phyloP scores from a whole-genome alignment of 2,113 vertebrate genomes.

The Corythornis madagascariensis region DNA sequence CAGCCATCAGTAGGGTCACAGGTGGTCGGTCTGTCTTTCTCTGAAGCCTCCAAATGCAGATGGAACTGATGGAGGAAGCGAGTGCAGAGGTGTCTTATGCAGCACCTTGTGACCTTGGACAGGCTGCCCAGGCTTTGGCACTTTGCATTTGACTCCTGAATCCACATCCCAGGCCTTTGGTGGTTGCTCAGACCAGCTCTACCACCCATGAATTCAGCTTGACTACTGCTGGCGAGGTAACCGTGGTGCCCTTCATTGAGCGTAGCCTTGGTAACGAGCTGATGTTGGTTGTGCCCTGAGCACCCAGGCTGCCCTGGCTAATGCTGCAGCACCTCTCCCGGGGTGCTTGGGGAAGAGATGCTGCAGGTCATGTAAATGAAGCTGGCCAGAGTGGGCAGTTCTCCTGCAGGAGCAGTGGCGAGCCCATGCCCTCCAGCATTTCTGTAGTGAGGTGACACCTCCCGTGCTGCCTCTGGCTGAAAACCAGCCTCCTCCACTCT shows the following conservation, averaged over 20 bases:
- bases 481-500: not conserved
- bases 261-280: not conserved
- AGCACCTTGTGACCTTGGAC: not conserved
- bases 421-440: not conserved
- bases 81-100: not conserved
- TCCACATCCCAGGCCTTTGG: not conserved
- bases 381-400: not conserved
- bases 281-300: rapidly evolving
- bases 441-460: not conserved
- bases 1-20: not conserved
- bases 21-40: not conserved
- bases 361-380: not conserved
- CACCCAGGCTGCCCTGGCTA: not conserved
- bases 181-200: not conserved
- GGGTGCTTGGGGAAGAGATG: not conserved
- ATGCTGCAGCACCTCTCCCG: not conserved
- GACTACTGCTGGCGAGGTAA: not conserved
- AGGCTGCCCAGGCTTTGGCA: not conserved
- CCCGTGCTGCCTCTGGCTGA: not conserved
- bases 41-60: not conserved
- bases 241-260: not conserved
- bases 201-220: not conserved
- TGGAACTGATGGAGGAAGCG: not conserved
- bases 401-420: rapidly evolving
- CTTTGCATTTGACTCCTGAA: not conserved